Percentiles rank a stretch among this genome's conserved stretches.
These are phyloP conservation scores for Chauna torquata DNA, from an alignment of 2,113 vertebrate species.

Conservation along the genomic window DNA sequence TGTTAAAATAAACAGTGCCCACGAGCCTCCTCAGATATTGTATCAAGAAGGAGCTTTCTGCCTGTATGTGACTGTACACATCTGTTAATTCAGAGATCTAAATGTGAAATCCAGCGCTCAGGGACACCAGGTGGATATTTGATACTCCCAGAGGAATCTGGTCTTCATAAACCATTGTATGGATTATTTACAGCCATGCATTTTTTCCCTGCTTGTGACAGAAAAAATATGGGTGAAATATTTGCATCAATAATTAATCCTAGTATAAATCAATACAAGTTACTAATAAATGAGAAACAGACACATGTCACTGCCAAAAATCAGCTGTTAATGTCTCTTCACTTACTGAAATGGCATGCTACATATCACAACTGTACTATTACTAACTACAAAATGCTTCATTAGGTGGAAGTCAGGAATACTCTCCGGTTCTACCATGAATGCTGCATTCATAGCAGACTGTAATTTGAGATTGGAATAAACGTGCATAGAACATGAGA, in stretches of 20 bases:
- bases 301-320: background rate
- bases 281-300: constrained; percentile 30
- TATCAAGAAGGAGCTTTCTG: background rate
- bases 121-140: constrained; percentile 40
- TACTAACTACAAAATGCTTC: background rate
- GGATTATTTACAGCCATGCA: constrained; percentile 10
- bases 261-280: constrained; percentile 17
- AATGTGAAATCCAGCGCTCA: constrained; percentile 40
- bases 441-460: background rate
- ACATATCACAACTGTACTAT: background rate
- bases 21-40: background rate
- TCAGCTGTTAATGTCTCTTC: background rate
- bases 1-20: constrained; percentile 11
- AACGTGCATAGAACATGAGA: background rate
- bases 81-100: constrained; percentile 45
- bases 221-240: constrained; percentile 34
- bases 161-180: constrained; percentile 27
- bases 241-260: constrained; percentile 29
- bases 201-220: constrained; percentile 11
- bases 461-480: background rate
- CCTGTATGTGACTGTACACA: background rate
- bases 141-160: constrained; percentile 12
- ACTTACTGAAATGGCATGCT: background rate
- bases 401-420: background rate
- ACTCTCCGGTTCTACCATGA: background rate